Percentiles rank a stretch among this genome's conserved stretches.
Conservation (phyloP, 2,888 invertebrate genomes). For the Luperina testacea region DNA sequence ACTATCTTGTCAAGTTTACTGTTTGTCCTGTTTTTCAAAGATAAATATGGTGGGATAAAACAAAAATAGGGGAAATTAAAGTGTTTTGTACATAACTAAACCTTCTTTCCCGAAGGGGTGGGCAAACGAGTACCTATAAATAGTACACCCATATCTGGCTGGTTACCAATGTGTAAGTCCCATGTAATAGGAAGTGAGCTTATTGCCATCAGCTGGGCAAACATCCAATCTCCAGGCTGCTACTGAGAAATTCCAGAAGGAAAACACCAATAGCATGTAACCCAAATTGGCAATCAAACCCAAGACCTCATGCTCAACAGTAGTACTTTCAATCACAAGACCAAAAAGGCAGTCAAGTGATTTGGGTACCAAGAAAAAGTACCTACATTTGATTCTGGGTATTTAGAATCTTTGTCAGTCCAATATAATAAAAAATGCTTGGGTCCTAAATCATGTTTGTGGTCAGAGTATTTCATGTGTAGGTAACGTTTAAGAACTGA, state of each 20-base stretch:
- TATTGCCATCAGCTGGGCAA: background rate
- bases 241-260: background rate
- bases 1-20: conserved; percentile 21
- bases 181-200: no score
- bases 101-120: background rate
- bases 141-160: background rate
- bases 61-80: background rate
- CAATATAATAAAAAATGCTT: background rate
- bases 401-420: background rate
- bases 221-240: background rate
- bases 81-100: background rate
- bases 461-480: background rate
- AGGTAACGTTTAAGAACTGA: background rate
- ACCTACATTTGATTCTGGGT: background rate
- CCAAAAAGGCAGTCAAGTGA: background rate
- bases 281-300: background rate
- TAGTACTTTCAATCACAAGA: background rate
- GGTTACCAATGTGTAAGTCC: background rate
- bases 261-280: background rate
- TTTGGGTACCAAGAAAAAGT: background rate
- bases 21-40: background rate
- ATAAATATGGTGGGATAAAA: background rate
- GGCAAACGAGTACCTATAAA: background rate
- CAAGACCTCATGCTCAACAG: background rate
- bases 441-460: background rate